Evolutionary conservation across 2,888 invertebrate genomes (phyloP), one percentile per base, ranked within the genome.

Genomic region (Gisinianus flammeolus): DNA sequence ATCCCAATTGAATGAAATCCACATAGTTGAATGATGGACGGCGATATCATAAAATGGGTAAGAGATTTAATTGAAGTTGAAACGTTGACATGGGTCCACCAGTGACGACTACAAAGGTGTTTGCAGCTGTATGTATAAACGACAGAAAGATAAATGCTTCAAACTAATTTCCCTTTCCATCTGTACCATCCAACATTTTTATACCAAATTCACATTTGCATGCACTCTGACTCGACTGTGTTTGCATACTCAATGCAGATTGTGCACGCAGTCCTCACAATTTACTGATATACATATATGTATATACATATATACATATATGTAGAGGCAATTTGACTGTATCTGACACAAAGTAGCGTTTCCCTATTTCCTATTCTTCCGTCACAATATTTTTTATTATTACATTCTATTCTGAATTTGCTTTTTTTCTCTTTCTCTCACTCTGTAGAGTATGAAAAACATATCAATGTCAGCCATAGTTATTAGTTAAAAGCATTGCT

Each of bases 11-110:
- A n/a, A n/a, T n/a, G n/a, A n/a, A n/a, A n/a, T n/a, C n/a, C 19
- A 54, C 4, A 16, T 4, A 54, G 54, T 5, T 54, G 54, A 54
- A n/a, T 54, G 54, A 54, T 54, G 54, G 54, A 54, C 54, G 54
- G 54, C n/a, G 54, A 3, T 5, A 4, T 54, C 54, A 3, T 54
- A 44, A 10, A 10, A 16, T 10, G 44, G 16, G 54, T 54, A 19
- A 54, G 44, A 54, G 54, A 54, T 54, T 54, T 54, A 54, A 54
- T 54, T 54, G 54, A 54, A 54, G 54, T 54, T 54, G 54, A 54
- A 19, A 16, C 54, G 54, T 54, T 54, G 19, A 54, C n/a, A n/a
- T n/a, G 16, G n/a, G 54, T 4, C 54, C 19, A 19, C 4, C 6
- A 54, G 54, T 16, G 54, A 54, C 54, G 16, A n/a, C 54, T 16